A percentile compares a stretch with the other conserved stretches of the same genome.
Evolutionary conservation across 2,113 vertebrate genomes (phyloP).

Genomic region (Columba janthina): DNA sequence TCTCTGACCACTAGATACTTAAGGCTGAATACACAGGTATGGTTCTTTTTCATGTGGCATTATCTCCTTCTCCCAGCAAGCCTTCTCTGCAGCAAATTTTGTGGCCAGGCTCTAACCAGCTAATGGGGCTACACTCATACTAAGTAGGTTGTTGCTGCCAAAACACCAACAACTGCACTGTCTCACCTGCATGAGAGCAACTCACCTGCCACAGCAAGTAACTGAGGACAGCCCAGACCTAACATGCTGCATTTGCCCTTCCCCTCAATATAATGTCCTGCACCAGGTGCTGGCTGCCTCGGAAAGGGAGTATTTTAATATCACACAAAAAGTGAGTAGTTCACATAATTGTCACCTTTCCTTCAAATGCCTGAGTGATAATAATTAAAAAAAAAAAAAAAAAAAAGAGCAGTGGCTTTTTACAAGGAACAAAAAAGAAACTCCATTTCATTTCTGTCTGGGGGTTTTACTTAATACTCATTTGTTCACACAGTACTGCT

Average conservation of each 20-base stretch:
- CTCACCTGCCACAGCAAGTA: not conserved
- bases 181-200: not conserved
- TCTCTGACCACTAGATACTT: not conserved
- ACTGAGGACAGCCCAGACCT: not conserved
- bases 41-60: not conserved
- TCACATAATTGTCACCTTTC: not conserved
- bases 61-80: not conserved
- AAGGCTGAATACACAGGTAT: fast-evolving
- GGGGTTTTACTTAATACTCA: conserved; percentile 39
- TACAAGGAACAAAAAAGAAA: not conserved
- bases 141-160: not conserved
- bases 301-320: not conserved
- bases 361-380: not conserved
- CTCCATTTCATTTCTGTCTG: not conserved
- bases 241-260: not conserved
- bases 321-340: not conserved
- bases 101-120: not conserved
- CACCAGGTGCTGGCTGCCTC: not conserved
- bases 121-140: not conserved
- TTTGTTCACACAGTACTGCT: conserved; percentile 75
- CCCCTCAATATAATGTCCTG: not conserved
- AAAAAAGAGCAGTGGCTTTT: not conserved
- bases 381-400: not conserved
- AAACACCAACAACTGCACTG: not conserved
- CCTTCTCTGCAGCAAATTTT: not conserved